These are phyloP conservation scores for Cerastis rubricosa DNA, from an alignment of 2,888 invertebrate genomes.

Conservation along the genomic window DNA sequence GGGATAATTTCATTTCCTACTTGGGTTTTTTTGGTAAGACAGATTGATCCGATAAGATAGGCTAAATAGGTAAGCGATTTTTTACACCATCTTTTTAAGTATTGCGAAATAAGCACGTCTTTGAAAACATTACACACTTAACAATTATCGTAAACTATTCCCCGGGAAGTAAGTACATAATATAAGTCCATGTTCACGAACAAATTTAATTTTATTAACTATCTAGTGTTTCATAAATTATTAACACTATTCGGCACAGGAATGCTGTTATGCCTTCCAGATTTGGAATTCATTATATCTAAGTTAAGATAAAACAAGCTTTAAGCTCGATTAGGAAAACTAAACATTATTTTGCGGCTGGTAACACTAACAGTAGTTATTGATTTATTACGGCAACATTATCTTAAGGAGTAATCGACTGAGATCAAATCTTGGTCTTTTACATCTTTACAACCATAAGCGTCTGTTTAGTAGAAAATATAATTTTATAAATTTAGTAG, in stretches of 20 bases:
- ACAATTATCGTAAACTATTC: conserved; percentile 32
- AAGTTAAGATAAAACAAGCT: conserved; percentile 79
- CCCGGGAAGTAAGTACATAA: conserved; percentile 27
- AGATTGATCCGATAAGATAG: conserved; percentile 15
- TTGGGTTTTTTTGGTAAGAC: conserved; percentile 6
- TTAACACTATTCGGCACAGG: conserved; percentile 76
- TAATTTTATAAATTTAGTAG: conserved; percentile 24
- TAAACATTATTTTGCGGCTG: conserved; percentile 68
- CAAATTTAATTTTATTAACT: conserved; percentile 65
- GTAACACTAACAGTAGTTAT: conserved; percentile 66
- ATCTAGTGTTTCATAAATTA: conserved; percentile 72
- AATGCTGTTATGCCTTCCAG: conserved; percentile 83
- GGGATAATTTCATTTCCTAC: conserved; percentile 10
- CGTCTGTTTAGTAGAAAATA: conserved; percentile 28
- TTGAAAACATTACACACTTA: conserved; percentile 19
- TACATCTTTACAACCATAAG: conserved; percentile 44
- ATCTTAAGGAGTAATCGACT: conserved; percentile 60
- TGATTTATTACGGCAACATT: conserved; percentile 65
- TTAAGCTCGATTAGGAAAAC: conserved; percentile 76
- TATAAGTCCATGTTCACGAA: conserved; percentile 50
- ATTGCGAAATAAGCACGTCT: conserved; percentile 25
- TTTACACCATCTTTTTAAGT: neutral
- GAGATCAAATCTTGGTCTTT: conserved; percentile 50
- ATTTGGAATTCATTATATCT: conserved; percentile 88
- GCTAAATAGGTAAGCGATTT: neutral